A percentile compares a stretch with the other conserved stretches of the same genome.
Evolutionary conservation across 2,113 vertebrate species (phyloP).

Genomic region (Sisor rabdophorus): DNA sequence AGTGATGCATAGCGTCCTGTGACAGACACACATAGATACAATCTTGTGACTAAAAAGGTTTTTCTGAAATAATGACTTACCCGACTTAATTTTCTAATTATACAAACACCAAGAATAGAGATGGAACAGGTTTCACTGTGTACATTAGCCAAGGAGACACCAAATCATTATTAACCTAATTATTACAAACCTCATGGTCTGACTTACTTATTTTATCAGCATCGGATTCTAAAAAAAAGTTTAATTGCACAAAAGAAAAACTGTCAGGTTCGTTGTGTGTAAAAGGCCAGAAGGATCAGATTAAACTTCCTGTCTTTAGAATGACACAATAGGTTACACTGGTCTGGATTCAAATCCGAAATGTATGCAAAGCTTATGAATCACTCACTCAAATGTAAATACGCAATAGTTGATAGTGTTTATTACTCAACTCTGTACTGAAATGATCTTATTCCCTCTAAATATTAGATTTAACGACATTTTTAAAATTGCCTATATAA

Average conservation of each 20-base stretch:
- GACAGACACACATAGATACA: slow-evolving; percentile 11
- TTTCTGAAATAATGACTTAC: background rate
- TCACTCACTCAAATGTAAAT: no score
- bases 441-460: no score
- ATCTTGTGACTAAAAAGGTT: background rate
- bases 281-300: background rate
- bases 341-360: background rate
- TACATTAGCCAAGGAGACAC: background rate
- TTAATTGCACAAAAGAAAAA: background rate
- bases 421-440: no score
- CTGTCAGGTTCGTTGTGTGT: background rate
- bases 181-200: background rate
- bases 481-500: background rate
- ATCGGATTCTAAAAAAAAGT: background rate
- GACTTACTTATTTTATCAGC: background rate
- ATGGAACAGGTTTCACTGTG: slow-evolving; percentile 17
- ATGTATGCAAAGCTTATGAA: no score
- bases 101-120: slow-evolving; percentile 8
- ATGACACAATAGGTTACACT: background rate
- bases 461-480: background rate
- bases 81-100: background rate
- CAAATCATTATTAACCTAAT: background rate
- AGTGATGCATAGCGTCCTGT: slow-evolving; percentile 83
- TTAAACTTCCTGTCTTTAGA: background rate
- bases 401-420: no score